phyloP scores from a whole-genome alignment of 2,888 invertebrate genomes.

The Tinea semifulvella region DNA sequence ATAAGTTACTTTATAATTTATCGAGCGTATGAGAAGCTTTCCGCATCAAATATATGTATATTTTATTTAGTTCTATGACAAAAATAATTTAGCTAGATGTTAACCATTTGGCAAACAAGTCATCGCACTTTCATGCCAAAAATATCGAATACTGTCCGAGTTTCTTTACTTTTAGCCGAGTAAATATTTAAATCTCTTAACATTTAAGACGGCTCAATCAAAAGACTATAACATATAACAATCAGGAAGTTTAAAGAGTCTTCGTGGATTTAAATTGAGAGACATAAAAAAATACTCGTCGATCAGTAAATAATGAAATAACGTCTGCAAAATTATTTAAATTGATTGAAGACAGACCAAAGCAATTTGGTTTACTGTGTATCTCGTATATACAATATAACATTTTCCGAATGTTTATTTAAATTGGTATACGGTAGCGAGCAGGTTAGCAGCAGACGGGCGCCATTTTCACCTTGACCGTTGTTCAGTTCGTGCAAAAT shows the following conservation, averaged over 20 bases:
- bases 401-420: constrained; percentile 6
- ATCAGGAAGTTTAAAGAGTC: no score
- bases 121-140: constrained; percentile 9
- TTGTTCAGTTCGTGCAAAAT: constrained; percentile 13
- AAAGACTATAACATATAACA: no score
- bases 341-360: neutral
- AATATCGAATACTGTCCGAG: no score
- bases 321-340: neutral
- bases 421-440: neutral
- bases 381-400: neutral
- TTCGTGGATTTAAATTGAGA: no score
- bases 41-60: neutral
- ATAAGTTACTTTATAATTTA: neutral
- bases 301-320: neutral
- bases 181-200: no score
- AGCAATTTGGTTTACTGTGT: neutral
- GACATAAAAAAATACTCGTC: no score
- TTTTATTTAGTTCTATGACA: neutral
- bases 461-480: constrained; percentile 53
- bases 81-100: constrained; percentile 7
- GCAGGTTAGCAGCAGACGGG: constrained; percentile 23
- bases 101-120: constrained; percentile 8
- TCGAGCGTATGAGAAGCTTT: neutral
- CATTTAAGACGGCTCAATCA: no score
- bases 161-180: no score